Base-by-base conservation (phyloP, 2,797 vertebrate genomes). In the Rhabdophis nuchalis region DNA sequence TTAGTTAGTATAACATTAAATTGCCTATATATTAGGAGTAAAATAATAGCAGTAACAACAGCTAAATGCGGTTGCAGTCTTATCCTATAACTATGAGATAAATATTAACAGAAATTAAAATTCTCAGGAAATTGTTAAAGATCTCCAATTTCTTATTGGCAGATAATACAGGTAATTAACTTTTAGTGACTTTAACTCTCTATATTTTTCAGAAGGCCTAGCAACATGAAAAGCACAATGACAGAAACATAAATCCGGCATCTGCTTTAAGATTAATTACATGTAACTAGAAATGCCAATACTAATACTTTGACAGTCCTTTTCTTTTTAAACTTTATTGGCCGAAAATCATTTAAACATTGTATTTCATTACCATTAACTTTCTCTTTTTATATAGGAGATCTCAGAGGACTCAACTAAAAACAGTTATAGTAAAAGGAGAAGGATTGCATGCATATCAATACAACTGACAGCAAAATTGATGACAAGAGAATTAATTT, bases 391-490 rank as follows among this genome's bases (percentile, higher is more conserved):
- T 95, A 68, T 41, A 93, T 0, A 0, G 11, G 32, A 36, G 23
- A 36, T 95, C 91, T 96, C 0, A 0, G 87, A 93, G 82, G 91
- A 61, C 85, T 14, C 16, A 82, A 93, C 52, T 91, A 95, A 92
- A 94, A 95, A 86, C 90, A 94, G 88, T 92, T 50, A 60, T 64
- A 94, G 0, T 94, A 93, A 14, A 96, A 94, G 91, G 89, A 95
- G 85, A 93, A 89, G 90, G 92, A 93, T n/a, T 94, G 91, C 88
- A 16, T 93, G 27, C 92, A 85, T 36, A 94, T 95, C 95, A 95
- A 94, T 93, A 93, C 93, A 95, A 91, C 68, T 95, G 94, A 94
- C 93, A 95, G 95, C 57, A 93, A 93, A 95, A 90, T 92, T 0
- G 0, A 56, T 94, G 86, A 94, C 94, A 27, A 0, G 85, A 91